Conservation (phyloP, 2,888 invertebrate genomes). For the Cremastinae sp. region DNA sequence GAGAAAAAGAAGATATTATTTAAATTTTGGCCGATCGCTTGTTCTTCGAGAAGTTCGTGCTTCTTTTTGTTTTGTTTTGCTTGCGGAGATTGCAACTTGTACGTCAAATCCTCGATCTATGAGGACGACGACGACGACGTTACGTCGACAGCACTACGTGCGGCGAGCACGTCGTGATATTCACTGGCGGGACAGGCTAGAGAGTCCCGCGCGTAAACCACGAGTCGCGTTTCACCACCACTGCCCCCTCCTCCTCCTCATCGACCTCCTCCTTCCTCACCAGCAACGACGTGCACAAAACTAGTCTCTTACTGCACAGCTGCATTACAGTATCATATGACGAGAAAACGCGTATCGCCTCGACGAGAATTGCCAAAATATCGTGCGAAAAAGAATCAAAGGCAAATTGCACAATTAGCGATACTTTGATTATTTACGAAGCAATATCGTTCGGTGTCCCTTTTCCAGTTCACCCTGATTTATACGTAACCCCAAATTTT, state of each 20-base stretch:
- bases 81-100: neutral
- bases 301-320: slow-evolving; percentile 52
- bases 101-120: slow-evolving; percentile 22
- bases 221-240: slow-evolving; percentile 61
- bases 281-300: slow-evolving; percentile 37
- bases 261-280: slow-evolving; percentile 46
- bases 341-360: slow-evolving; percentile 17
- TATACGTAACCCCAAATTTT: no score
- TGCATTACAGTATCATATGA: slow-evolving; percentile 61
- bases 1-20: neutral
- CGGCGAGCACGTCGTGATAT: slow-evolving; percentile 59
- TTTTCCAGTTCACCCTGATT: no score
- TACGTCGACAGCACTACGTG: slow-evolving; percentile 58
- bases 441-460: no score
- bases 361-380: neutral
- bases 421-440: no score
- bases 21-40: neutral
- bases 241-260: slow-evolving; percentile 57
- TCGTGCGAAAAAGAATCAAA: neutral
- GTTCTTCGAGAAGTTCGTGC: neutral
- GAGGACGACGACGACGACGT: slow-evolving; percentile 52
- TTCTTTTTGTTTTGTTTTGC: slow-evolving; percentile 1
- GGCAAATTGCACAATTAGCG: no score
- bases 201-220: slow-evolving; percentile 61
- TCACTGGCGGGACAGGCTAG: slow-evolving; percentile 58